Base-by-base conservation (phyloP, 2,113 vertebrate genomes). In the Synodontis membranacea region DNA sequence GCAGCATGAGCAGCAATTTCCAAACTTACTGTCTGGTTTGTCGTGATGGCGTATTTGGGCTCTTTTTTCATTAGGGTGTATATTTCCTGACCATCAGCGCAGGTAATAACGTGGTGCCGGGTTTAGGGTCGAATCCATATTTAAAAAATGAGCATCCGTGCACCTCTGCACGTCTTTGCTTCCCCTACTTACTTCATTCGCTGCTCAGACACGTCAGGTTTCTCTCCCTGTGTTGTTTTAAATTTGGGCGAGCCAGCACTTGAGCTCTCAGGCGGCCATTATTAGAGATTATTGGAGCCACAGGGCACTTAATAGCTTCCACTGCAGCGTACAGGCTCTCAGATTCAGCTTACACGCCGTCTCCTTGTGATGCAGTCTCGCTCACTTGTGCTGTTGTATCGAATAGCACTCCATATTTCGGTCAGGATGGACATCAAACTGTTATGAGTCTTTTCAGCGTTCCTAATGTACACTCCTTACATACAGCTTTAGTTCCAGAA, bases 231-330 rank as follows among this genome's bases (percentile, higher is more conserved):
- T 23, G 62, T 68, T 48, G 31, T 46, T 76, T 44, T 34, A 78
- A 82, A 75, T 83, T 76, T 37, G 54, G 19, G n/a, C 39, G 44
- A 52, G 86, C 56, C 68, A 58, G 52, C 39, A 42, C 46, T 83
- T 12, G 21, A 82, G 68, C 86, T 66, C 72, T 87, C 86, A 78
- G 34, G 46, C 25, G 31, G 56, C 68, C 34, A 52, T 87, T 87
- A 83, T 54, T 54, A 23, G 56, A 83, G 86, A 31, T 82, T 12
- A n/a, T 39, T 76, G 86, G 44, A 83, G 86, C 70, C 80, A 50
- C 68, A 62, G 54, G 78, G 80, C 80, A 87, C 86, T 87, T 83
- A 87, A 70, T 21, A 31, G 80, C 21, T 23, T 83, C 80, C 70
- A 76, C 86, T 83, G 86, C 80, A 87, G 80, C 15, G 68, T 56